These are phyloP conservation scores for Poeciliopsis turneri DNA, from an alignment of 2,797 vertebrate species.

Conservation along the genomic window DNA sequence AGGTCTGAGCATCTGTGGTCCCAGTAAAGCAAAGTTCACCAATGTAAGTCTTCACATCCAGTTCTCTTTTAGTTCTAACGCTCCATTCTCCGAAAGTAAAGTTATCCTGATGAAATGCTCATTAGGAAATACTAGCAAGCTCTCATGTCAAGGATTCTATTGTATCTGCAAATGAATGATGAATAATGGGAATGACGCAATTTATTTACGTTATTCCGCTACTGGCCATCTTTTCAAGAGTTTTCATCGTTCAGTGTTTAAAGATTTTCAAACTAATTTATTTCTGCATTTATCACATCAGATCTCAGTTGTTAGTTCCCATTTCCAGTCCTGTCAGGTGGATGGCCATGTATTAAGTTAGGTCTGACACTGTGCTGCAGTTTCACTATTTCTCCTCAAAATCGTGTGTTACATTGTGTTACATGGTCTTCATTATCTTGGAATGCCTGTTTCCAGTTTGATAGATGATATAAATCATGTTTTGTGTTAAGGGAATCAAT, in stretches of 20 bases:
- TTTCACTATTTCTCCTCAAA: background rate
- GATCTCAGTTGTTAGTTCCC: background rate
- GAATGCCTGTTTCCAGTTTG: background rate
- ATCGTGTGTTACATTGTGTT: background rate
- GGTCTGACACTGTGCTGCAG: background rate
- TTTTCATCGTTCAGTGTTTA: background rate
- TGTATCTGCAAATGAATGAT: background rate
- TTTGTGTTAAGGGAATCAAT: conserved; percentile 83
- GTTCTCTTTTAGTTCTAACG: background rate
- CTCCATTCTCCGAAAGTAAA: background rate
- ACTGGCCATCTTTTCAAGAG: background rate
- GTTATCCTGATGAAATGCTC: background rate
- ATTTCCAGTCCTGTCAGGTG: background rate
- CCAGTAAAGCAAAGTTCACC: conserved; percentile 83
- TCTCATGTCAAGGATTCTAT: background rate
- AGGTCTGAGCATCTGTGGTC: conserved; percentile 80
- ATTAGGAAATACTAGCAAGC: background rate
- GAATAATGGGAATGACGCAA: background rate
- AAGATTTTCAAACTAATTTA: background rate
- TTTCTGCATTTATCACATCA: background rate
- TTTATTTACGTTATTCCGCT: background rate
- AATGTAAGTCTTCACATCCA: conserved; percentile 71
- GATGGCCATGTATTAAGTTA: background rate
- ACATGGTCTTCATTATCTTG: background rate
- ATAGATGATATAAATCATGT: background rate